Conservation (phyloP, 2,888 invertebrate species). For the Nudaria mundana region DNA sequence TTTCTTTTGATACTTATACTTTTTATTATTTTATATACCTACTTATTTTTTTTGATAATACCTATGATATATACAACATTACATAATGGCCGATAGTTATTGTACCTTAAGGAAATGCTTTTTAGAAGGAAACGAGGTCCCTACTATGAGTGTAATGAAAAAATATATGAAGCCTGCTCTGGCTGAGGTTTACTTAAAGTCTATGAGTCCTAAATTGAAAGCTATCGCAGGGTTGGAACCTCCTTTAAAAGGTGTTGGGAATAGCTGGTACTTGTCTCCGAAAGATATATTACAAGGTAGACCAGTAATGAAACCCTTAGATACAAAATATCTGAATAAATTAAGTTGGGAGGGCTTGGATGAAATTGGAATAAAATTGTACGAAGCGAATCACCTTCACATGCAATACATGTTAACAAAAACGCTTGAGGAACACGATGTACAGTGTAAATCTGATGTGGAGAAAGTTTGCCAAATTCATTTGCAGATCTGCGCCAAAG, state of each 20-base stretch:
- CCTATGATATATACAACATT: neutral
- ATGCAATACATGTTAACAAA: slow-evolving; percentile 43
- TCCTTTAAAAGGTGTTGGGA: slow-evolving; percentile 60
- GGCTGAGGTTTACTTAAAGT: slow-evolving; percentile 64
- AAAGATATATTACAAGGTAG: slow-evolving; percentile 53
- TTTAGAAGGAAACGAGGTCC: slow-evolving; percentile 55
- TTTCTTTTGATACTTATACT: slow-evolving; percentile 7
- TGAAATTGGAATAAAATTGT: slow-evolving; percentile 41
- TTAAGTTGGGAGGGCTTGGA: slow-evolving; percentile 53
- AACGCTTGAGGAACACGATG: slow-evolving; percentile 45
- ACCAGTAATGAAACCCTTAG: slow-evolving; percentile 54
- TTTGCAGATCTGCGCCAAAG: slow-evolving; percentile 37
- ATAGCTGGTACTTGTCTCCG: slow-evolving; percentile 63
- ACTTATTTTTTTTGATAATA: neutral
- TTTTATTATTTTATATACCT: slow-evolving; percentile 6
- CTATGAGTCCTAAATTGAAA: slow-evolving; percentile 58
- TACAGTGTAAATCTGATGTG: slow-evolving; percentile 48
- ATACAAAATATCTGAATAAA: slow-evolving; percentile 45
- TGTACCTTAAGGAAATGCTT: slow-evolving; percentile 60
- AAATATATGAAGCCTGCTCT: slow-evolving; percentile 57
- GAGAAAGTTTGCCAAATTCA: slow-evolving; percentile 29
- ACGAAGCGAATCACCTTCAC: slow-evolving; percentile 37
- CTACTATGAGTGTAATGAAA: slow-evolving; percentile 61
- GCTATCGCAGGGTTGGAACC: slow-evolving; percentile 65
- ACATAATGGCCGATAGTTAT: slow-evolving; percentile 47